These are phyloP conservation scores for Ditula angustiorana DNA, from an alignment of 2,888 invertebrate genomes.

Conservation along the genomic window DNA sequence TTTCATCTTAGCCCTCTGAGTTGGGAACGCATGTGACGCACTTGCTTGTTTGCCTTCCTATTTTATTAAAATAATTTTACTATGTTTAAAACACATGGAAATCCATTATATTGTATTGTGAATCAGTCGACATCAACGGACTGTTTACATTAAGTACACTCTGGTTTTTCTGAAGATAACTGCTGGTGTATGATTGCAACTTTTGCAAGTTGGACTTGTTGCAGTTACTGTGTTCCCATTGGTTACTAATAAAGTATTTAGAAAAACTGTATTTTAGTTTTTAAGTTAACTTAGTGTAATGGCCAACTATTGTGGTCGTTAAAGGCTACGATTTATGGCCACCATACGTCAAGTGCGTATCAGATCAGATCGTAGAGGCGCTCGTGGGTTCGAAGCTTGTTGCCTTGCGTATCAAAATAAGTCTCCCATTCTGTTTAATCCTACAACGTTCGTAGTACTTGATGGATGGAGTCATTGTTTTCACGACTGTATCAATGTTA, in stretches of 20 bases:
- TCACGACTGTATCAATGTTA: conserved; percentile 2
- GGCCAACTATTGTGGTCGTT: too few relatives aligned
- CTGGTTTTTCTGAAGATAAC: conserved; percentile 2
- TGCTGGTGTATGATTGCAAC: conserved; percentile 2
- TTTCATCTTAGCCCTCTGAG: too few relatives aligned
- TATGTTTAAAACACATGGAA: too few relatives aligned
- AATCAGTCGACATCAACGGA: neutral
- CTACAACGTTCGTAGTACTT: neutral
- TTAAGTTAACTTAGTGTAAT: too few relatives aligned
- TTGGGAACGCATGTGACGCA: too few relatives aligned
- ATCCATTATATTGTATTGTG: neutral
- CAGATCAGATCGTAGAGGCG: conserved; percentile 1
- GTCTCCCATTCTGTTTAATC: neutral
- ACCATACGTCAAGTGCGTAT: neutral
- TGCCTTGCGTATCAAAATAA: neutral
- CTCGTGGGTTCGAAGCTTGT: neutral
- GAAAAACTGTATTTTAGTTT: too few relatives aligned
- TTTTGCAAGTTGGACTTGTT: too few relatives aligned
- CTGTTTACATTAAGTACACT: conserved; percentile 10
- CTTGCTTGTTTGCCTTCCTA: too few relatives aligned
- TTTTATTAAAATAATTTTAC: too few relatives aligned
- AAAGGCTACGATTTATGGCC: neutral
- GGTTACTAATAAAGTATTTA: neutral
- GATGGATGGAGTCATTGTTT: conserved; percentile 15
- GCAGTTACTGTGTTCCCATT: too few relatives aligned